Conservation (phyloP, 2,113 vertebrate species). For the Oenanthe oenanthe region DNA sequence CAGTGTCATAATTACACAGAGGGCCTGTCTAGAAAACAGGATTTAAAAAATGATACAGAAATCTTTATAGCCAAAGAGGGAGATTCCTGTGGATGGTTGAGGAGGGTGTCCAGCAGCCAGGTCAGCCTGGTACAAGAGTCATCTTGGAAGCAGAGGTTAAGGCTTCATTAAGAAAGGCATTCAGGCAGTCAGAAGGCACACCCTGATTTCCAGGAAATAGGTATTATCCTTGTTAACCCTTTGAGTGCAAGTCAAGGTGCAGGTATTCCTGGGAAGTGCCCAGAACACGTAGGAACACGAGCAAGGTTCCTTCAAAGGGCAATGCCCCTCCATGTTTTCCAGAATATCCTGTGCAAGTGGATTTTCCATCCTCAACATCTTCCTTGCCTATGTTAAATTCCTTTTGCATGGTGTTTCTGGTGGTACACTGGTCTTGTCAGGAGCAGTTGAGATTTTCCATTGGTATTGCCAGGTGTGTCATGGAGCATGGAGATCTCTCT, state of each 20-base stretch:
- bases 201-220: not conserved
- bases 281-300: not conserved
- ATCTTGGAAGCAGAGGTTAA: not conserved
- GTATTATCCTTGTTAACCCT: not conserved
- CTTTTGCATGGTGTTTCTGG: not conserved
- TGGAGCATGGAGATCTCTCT: not conserved
- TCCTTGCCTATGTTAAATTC: not conserved
- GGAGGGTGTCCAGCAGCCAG: not conserved
- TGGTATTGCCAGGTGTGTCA: rapidly evolving
- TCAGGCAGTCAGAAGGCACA: not conserved
- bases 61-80: not conserved
- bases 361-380: not conserved
- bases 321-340: rapidly evolving
- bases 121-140: not conserved
- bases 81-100: not conserved
- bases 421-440: not conserved
- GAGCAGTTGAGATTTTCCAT: not conserved
- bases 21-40: not conserved
- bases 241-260: not conserved
- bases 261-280: not conserved
- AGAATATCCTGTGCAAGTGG: not conserved
- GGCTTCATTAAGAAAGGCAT: not conserved
- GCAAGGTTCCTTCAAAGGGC: not conserved
- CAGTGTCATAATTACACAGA: not conserved
- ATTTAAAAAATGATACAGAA: not conserved